phyloP scores from a whole-genome alignment of 2,113 vertebrate species.

The Gallinago paraguaiae region DNA sequence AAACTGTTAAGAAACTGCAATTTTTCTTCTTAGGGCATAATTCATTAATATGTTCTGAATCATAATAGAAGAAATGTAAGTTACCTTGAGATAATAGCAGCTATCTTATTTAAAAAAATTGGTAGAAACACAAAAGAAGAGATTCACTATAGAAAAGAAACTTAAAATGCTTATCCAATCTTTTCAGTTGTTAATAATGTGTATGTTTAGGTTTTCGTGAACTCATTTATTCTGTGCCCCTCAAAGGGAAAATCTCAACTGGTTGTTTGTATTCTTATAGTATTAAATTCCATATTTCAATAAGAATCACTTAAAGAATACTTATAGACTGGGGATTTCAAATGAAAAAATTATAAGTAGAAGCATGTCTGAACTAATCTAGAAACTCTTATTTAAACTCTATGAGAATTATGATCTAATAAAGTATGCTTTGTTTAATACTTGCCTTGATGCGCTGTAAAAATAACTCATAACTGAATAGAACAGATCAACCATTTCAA shows the following conservation, averaged over 20 bases:
- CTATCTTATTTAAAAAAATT: background rate
- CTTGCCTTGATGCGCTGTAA: background rate
- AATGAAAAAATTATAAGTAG: background rate
- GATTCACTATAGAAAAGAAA: background rate
- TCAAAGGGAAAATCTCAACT: background rate
- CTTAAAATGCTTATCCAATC: background rate
- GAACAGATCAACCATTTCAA: constrained; percentile 31
- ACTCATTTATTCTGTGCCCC: background rate
- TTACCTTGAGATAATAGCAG: background rate
- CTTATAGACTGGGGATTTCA: background rate
- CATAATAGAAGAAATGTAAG: background rate
- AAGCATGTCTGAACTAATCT: background rate
- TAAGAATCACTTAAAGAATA: background rate
- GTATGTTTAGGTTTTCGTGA: background rate
- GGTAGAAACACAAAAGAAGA: background rate
- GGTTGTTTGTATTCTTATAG: background rate
- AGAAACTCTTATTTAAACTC: background rate
- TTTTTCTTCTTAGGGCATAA: background rate
- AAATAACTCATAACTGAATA: constrained; percentile 35
- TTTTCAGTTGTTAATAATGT: background rate
- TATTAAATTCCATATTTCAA: background rate
- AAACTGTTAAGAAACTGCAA: background rate
- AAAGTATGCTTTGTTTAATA: constrained; percentile 15
- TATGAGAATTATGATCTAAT: background rate
- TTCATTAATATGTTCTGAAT: background rate